phyloP scores from a whole-genome alignment of 2,888 invertebrate genomes.

The Heliconius cydno region DNA sequence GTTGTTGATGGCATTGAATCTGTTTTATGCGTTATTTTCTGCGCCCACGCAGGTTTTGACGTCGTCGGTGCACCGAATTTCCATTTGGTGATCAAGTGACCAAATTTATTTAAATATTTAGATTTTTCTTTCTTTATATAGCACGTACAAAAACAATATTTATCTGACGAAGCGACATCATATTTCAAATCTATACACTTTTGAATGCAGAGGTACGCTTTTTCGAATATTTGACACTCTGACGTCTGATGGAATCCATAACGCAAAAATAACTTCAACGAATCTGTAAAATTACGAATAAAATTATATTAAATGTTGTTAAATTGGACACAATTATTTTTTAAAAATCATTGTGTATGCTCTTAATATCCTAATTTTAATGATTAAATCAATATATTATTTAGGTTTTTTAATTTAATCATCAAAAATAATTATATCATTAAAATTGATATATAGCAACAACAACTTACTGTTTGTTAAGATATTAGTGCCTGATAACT shows the following conservation, averaged over 20 bases:
- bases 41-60: slow-evolving; percentile 60
- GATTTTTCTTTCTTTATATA: slow-evolving; percentile 55
- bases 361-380: neutral
- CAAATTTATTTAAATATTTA: slow-evolving; percentile 44
- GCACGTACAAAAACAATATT: slow-evolving; percentile 66
- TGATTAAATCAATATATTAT: neutral
- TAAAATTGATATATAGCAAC: neutral
- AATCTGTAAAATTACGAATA: slow-evolving; percentile 35
- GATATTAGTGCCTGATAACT: slow-evolving; percentile 14
- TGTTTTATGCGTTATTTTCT: slow-evolving; percentile 20
- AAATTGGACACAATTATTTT: no score
- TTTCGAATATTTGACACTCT: slow-evolving; percentile 59
- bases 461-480: slow-evolving; percentile 36
- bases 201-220: slow-evolving; percentile 63
- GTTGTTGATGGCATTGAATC: neutral
- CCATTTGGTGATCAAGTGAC: slow-evolving; percentile 51
- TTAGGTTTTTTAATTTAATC: no score
- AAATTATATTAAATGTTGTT: no score
- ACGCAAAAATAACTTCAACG: slow-evolving; percentile 54
- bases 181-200: slow-evolving; percentile 63
- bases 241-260: slow-evolving; percentile 68
- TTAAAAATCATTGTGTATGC: no score
- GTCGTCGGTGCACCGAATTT: slow-evolving; percentile 62
- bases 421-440: no score
- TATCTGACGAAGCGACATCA: slow-evolving; percentile 64